Evolutionary conservation across 2,797 vertebrate species (phyloP), one percentile per base, ranked within the genome.

Genomic region (Spinus pinus): DNA sequence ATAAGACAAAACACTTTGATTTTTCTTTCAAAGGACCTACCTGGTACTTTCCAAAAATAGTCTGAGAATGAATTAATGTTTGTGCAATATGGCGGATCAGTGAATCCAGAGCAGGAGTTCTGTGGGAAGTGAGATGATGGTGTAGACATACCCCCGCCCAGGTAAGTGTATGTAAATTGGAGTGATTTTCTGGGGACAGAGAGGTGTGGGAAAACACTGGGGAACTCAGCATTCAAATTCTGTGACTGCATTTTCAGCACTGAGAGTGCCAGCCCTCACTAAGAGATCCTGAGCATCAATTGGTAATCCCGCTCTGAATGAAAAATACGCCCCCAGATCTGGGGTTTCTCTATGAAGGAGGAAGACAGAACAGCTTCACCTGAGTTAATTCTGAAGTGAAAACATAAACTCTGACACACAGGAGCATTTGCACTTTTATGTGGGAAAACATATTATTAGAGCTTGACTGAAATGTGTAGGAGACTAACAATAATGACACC

Each of bases 391-490:
- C 56, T 80, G 41, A 90, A 94, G 17, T 39, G 22, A 92, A 95
- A 80, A 50, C 19, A 16, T 56, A 90, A 67, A 33, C 64, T 90
- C 49, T 91, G 85, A 90, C 73, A 86, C 37, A 72, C 70, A 79
- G 37, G 25, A 81, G 37, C 46, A 35, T 88, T 90, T 90, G 44
- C 22, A 7, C 66, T 95, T 95, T 93, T 57, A 81, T 90, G 62
- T 95, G 80, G 87, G 73, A 90, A 93, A 77, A 79, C 25, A 56
- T 93, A 84, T 94, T 90, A 85, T 88, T 90, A 96, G 60, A 83
- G 50, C 28, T 90, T 86, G 88, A 75, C 72, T 65, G 79, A 91
- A 91, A 78, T 27, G 25, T 85, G 81, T 81, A 60, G 70, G 72
- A 79, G 60, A 65, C 54, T 79, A 70, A 79, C 35, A 81, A 78